Conservation (phyloP, 2,888 invertebrate species). For the Sinotaia quadrata region DNA sequence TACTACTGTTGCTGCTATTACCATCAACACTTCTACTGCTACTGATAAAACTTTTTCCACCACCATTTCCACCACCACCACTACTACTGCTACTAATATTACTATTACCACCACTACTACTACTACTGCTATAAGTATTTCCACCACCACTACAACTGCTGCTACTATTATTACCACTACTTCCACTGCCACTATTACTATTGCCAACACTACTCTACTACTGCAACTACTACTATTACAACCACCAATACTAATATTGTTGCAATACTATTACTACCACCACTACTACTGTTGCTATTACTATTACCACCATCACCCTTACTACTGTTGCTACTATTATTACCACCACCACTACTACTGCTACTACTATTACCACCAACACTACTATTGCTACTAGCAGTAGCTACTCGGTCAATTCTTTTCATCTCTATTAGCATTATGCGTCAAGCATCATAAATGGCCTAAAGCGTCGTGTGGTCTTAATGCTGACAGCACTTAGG, state of each 20-base stretch:
- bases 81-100: constrained; percentile 20
- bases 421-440: too few species aligned
- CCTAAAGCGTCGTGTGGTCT: too few species aligned
- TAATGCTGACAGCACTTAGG: too few species aligned
- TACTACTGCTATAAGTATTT: constrained; percentile 21
- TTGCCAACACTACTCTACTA: neutral
- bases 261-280: neutral
- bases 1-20: constrained; percentile 10
- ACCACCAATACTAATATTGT: constrained; percentile 14
- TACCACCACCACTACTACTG: neutral
- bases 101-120: constrained; percentile 15
- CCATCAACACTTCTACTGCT: constrained; percentile 23
- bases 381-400: too few species aligned
- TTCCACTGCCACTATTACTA: constrained; percentile 5
- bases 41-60: constrained; percentile 22
- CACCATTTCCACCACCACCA: constrained; percentile 21
- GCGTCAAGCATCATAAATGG: too few species aligned
- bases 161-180: constrained; percentile 14
- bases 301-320: constrained; percentile 2
- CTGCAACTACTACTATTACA: too few species aligned
- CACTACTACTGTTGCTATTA: constrained; percentile 10
- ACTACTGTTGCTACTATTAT: neutral
- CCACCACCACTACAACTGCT: constrained; percentile 16
- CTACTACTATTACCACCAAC: too few species aligned
- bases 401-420: too few species aligned